These are phyloP conservation scores for Origma solitaria DNA, from an alignment of 2,113 vertebrate genomes.

Conservation along the genomic window DNA sequence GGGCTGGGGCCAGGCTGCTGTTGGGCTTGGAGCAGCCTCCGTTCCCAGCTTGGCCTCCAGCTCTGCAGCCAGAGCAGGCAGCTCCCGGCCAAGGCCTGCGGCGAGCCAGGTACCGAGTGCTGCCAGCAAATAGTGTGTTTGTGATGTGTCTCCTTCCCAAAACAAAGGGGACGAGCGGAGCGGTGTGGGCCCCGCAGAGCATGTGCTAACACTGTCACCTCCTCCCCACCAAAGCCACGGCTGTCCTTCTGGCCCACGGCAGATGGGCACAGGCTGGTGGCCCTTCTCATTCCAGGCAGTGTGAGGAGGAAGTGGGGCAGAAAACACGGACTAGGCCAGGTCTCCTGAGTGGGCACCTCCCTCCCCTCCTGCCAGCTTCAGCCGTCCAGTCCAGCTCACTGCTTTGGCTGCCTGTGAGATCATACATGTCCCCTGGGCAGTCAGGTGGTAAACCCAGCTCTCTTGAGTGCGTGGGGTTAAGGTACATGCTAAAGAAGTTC, in stretches of 20 bases:
- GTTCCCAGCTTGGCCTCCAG: background rate
- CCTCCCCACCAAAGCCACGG: background rate
- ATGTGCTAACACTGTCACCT: background rate
- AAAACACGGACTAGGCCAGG: background rate
- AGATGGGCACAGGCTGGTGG: conserved; percentile 22
- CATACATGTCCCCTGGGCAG: rapidly evolving
- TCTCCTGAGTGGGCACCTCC: background rate
- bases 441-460: background rate
- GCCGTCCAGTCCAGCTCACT: background rate
- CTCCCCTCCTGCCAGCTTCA: background rate
- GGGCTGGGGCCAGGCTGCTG: background rate
- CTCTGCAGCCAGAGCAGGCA: background rate
- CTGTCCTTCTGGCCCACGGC: background rate
- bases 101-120: background rate
- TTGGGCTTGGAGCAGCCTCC: background rate
- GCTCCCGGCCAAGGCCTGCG: background rate
- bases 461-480: background rate
- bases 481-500: background rate
- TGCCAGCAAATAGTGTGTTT: background rate
- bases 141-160: background rate
- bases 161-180: background rate
- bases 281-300: background rate
- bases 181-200: rapidly evolving
- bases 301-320: background rate
- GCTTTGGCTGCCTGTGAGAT: background rate